A percentile compares a stretch with the other conserved stretches of the same genome.
Conservation (phyloP, 2,113 vertebrate species). For the Athene cunicularia region DNA sequence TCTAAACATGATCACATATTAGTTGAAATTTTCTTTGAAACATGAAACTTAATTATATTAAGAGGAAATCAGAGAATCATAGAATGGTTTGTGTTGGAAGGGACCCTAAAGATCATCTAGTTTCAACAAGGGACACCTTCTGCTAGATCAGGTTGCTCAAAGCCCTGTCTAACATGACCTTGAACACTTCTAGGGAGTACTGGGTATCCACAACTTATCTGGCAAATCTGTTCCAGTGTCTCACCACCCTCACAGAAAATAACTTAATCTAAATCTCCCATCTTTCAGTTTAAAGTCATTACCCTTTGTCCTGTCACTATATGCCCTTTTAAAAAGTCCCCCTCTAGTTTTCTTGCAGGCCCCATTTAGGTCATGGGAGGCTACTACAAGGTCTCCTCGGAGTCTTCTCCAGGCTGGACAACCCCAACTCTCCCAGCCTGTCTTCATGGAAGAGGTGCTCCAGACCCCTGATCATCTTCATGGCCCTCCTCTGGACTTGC, state of each 20-base stretch:
- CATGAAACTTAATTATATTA: conserved; percentile 40
- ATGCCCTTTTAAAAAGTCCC: accelerated
- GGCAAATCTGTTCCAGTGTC: background rate
- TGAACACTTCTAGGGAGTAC: background rate
- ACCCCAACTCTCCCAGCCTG: background rate
- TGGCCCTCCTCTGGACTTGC: background rate
- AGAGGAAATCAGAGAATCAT: background rate
- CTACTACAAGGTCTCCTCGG: accelerated
- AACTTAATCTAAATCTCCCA: background rate
- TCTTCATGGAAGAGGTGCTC: background rate
- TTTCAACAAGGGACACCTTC: background rate
- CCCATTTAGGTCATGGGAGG: background rate
- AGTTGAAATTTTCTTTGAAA: conserved; percentile 63
- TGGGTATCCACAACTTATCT: background rate
- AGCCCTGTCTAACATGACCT: background rate
- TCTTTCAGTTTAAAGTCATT: background rate
- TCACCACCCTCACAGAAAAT: background rate
- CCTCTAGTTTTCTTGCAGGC: background rate
- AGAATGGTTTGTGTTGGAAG: background rate
- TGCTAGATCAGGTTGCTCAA: background rate
- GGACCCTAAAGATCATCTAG: background rate
- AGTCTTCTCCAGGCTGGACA: background rate
- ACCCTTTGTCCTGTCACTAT: background rate
- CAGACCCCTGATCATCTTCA: background rate
- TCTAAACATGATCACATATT: conserved; percentile 57